These are phyloP conservation scores for Phyllotreta striolata DNA, from an alignment of 2,888 invertebrate species.

Conservation along the genomic window DNA sequence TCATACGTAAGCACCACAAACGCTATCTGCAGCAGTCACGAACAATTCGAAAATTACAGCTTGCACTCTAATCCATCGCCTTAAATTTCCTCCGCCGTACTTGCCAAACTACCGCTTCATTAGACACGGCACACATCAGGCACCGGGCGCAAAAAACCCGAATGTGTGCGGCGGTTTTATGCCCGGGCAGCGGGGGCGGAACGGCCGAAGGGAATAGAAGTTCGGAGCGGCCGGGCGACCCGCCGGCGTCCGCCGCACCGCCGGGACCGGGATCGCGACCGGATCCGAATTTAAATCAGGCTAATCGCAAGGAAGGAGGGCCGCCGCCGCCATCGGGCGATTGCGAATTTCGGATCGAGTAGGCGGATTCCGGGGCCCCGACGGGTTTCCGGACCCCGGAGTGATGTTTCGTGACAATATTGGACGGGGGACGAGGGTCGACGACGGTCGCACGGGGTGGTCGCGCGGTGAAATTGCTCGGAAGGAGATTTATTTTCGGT, in stretches of 20 bases:
- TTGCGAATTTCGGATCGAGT: slow-evolving; percentile 22
- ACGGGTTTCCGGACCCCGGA: slow-evolving; percentile 23
- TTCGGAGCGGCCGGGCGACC: slow-evolving; percentile 15
- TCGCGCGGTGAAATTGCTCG: slow-evolving; percentile 13
- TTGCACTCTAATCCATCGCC: too few relatives aligned
- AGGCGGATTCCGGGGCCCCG: slow-evolving; percentile 17
- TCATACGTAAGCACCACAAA: too few relatives aligned
- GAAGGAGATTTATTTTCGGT: slow-evolving; percentile 9
- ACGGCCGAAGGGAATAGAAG: slow-evolving; percentile 18
- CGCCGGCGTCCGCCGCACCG: slow-evolving; percentile 17
- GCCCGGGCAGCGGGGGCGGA: not conserved
- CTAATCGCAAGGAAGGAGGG: slow-evolving; percentile 30
- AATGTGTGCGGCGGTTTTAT: not conserved
- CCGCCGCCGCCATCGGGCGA: slow-evolving; percentile 26
- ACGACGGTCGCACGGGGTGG: slow-evolving; percentile 8
- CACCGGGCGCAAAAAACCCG: not conserved
- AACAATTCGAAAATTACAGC: too few relatives aligned
- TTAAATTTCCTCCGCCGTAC: too few relatives aligned
- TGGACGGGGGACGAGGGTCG: slow-evolving; percentile 21
- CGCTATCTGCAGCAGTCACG: too few relatives aligned
- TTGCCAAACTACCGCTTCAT: too few relatives aligned
- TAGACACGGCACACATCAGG: too few relatives aligned
- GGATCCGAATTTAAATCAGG: slow-evolving; percentile 37
- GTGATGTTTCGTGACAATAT: slow-evolving; percentile 24
- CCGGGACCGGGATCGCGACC: slow-evolving; percentile 30